phyloP scores from a whole-genome alignment of 2,113 vertebrate species.

The Mustela lutreola region DNA sequence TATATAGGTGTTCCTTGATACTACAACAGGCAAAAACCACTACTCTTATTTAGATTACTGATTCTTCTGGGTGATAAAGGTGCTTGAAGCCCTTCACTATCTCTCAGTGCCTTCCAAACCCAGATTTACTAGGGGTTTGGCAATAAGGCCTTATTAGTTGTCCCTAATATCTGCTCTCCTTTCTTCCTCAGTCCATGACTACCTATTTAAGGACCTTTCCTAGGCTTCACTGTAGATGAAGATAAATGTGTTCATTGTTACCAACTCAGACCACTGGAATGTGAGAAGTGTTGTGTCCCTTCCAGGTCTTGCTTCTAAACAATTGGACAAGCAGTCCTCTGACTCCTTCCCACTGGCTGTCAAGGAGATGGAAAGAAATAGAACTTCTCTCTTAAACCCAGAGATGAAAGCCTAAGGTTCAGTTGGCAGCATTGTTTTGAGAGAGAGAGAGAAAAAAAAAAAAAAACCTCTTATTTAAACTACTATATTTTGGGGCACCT shows the following conservation, averaged over 20 bases:
- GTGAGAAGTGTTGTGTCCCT: conserved; percentile 1
- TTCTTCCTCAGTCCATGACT: background rate
- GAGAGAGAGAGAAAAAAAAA: background rate
- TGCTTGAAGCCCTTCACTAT: background rate
- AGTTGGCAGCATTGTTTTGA: background rate
- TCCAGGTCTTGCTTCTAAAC: conserved; percentile 8
- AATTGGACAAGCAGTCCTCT: background rate
- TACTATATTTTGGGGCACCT: background rate
- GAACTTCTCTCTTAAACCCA: background rate
- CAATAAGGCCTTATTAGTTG: background rate
- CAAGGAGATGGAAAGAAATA: conserved; percentile 9
- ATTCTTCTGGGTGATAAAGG: background rate
- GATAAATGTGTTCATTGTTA: background rate
- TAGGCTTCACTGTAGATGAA: background rate
- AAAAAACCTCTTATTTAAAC: conserved; percentile 4
- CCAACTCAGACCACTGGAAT: background rate
- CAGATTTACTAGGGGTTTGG: background rate
- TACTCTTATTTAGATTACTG: background rate
- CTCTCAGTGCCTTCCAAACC: background rate
- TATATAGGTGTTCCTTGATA: background rate
- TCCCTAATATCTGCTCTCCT: background rate
- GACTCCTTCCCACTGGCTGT: background rate
- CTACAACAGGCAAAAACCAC: background rate
- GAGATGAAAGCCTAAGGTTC: background rate
- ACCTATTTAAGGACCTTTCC: background rate